Base-by-base conservation (phyloP, 2,888 invertebrate genomes). In the Agrenia bidenticulata region DNA sequence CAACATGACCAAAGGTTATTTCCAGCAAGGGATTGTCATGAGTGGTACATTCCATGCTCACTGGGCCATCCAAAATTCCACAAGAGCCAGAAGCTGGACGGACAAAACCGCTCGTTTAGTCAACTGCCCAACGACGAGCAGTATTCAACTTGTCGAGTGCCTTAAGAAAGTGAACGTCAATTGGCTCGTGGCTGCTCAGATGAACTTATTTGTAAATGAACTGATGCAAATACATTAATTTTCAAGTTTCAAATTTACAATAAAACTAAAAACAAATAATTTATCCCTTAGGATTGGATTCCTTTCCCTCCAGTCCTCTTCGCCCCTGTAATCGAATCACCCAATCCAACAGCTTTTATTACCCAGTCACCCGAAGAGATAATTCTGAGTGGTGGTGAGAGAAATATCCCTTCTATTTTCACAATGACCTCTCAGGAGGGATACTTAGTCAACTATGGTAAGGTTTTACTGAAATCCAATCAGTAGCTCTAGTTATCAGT, bases 21-120 rank as follows among this genome's bases (percentile, higher is more conserved):
- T 67, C 32, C 62, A 63, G 45, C 56, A 63, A 4, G 70, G 61
- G 0, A 32, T 61, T 24, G 53, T 62, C 9, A 50, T 69, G 50
- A 72, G 71, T 57, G 71, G 71, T 7, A 61, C 64, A n/a, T 58
- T 61, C n/a, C 63, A 69, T 56, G 49, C 59, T 21, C 60, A 68
- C 27, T 72, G 68, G 68, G 71, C 60, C 1, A 11, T 72, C 1
- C 57, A 60, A 15, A 58, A 19, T 9, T 23, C 39, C n/a, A 50
- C 41, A n/a, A 50, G 58, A 53, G 63, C 55, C 7, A 13, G 57
- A 2, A 53, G 39, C n/a, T 45, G 59, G 37, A 61, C 67, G 9
- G 13, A 50, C 4, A 59, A 57, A 60, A 51, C 69, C 50, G 71
- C 66, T 0, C 42, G 19, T n/a, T 17, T 49, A 5, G 42, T 63